Evolutionary conservation across 2,113 vertebrate species (phyloP).

Genomic region (Cyprinus carpio): DNA sequence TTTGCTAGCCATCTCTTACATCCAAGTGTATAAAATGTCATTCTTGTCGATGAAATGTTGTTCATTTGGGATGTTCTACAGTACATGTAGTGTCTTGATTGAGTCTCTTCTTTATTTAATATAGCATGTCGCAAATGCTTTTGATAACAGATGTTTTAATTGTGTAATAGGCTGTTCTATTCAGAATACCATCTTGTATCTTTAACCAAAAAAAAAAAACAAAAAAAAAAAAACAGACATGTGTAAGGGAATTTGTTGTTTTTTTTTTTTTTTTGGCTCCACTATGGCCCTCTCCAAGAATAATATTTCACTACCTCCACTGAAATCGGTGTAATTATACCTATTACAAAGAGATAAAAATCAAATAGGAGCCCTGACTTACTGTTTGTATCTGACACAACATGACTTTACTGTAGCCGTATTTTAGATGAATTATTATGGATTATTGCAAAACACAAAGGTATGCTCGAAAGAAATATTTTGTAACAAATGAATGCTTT

Average conservation of each 20-base stretch:
- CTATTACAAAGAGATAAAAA: constrained; percentile 48
- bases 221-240: constrained; percentile 44
- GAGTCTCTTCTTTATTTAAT: constrained; percentile 34
- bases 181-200: constrained; percentile 39
- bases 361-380: constrained; percentile 45
- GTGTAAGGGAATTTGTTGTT: background rate
- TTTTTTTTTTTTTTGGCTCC: constrained; percentile 10
- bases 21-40: background rate
- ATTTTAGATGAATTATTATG: constrained; percentile 24
- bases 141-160: constrained; percentile 11
- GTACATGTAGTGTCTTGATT: constrained; percentile 1
- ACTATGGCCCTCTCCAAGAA: constrained; percentile 54
- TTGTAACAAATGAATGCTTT: constrained; percentile 5
- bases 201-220: constrained; percentile 17
- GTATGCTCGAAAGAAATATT: background rate
- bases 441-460: constrained; percentile 35
- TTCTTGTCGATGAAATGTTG: too few species aligned
- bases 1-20: constrained; percentile 1
- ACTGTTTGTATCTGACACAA: constrained; percentile 43
- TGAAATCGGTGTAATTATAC: constrained; percentile 47
- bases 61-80: background rate
- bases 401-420: constrained; percentile 15
- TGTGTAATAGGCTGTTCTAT: constrained; percentile 33
- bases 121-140: constrained; percentile 19
- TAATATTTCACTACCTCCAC: constrained; percentile 51